Evolutionary conservation across 2,797 vertebrate species (phyloP).

Genomic region (Syngnathus acus): DNA sequence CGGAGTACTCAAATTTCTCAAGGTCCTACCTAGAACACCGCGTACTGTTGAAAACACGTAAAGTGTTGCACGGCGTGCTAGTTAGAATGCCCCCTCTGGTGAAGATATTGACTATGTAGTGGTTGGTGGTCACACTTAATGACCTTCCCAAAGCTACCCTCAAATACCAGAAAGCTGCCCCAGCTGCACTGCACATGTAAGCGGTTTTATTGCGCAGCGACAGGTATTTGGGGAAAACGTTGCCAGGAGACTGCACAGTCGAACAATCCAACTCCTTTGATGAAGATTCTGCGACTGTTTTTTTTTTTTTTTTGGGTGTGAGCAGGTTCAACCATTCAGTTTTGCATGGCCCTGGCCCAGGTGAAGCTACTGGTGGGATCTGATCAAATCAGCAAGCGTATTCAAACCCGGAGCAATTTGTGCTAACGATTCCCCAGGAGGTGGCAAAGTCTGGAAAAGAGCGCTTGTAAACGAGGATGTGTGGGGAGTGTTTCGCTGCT

Average conservation of each 20-base stretch:
- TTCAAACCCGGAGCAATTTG: conserved; percentile 53
- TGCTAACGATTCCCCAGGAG: conserved; percentile 45
- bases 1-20: too few relatives aligned
- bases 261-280: not conserved
- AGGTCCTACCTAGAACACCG: not conserved
- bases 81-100: not conserved
- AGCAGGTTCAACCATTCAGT: conserved; percentile 13
- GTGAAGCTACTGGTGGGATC: conserved; percentile 28
- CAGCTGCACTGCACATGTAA: conserved; percentile 55
- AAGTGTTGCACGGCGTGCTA: not conserved
- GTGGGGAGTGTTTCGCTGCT: conserved; percentile 23
- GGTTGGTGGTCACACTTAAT: not conserved
- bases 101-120: not conserved
- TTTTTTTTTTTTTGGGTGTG: not conserved
- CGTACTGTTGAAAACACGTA: not conserved
- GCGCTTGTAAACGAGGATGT: conserved; percentile 53
- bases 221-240: conserved; percentile 62
- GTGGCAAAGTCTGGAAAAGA: conserved; percentile 36
- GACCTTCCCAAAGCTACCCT: conserved; percentile 16
- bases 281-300: conserved; percentile 2
- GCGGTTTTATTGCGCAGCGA: conserved; percentile 53
- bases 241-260: conserved; percentile 39
- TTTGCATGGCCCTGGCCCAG: conserved; percentile 42
- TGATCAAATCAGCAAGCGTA: conserved; percentile 35
- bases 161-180: conserved; percentile 25